phyloP scores from a whole-genome alignment of 2,113 vertebrate species.

The Struthio camelus region DNA sequence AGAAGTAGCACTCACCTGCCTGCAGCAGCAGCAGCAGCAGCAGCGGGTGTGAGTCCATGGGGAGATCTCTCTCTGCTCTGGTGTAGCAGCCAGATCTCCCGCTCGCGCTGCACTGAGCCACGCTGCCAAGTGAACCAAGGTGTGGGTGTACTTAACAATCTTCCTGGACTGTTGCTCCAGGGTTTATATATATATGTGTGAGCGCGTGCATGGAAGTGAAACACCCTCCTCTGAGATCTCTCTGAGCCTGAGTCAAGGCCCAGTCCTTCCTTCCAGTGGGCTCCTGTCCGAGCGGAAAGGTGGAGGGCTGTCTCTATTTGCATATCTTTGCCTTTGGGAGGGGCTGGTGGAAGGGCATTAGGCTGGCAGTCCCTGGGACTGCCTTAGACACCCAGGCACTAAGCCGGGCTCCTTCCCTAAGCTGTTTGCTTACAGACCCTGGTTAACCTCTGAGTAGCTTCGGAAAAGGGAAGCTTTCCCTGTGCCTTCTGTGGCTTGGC shows the following conservation, averaged over 20 bases:
- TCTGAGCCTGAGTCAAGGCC: neutral
- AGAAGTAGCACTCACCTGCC: slow-evolving; percentile 50
- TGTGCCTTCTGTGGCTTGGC: neutral
- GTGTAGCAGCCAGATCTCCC: neutral
- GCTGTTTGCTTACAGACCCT: slow-evolving; percentile 60
- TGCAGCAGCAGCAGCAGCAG: slow-evolving; percentile 22
- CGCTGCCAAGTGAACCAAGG: neutral
- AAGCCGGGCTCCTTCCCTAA: slow-evolving; percentile 60
- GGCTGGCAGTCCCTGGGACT: neutral
- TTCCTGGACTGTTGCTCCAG: neutral
- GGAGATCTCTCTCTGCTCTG: neutral
- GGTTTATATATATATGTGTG: slow-evolving; percentile 26
- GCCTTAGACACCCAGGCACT: slow-evolving; percentile 28
- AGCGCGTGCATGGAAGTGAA: neutral
- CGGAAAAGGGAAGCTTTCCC: neutral
- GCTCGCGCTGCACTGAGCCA: neutral
- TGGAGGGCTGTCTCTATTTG: slow-evolving; percentile 18
- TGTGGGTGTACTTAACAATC: neutral
- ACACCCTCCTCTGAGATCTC: neutral
- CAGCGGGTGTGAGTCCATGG: slow-evolving; percentile 47
- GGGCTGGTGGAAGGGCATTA: slow-evolving; percentile 30
- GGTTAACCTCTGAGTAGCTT: slow-evolving; percentile 59
- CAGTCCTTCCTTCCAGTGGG: neutral
- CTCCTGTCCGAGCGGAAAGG: neutral
- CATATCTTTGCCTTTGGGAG: neutral